Base-by-base conservation (phyloP, 1,140 invertebrate species). In the Drosophila miranda region DNA sequence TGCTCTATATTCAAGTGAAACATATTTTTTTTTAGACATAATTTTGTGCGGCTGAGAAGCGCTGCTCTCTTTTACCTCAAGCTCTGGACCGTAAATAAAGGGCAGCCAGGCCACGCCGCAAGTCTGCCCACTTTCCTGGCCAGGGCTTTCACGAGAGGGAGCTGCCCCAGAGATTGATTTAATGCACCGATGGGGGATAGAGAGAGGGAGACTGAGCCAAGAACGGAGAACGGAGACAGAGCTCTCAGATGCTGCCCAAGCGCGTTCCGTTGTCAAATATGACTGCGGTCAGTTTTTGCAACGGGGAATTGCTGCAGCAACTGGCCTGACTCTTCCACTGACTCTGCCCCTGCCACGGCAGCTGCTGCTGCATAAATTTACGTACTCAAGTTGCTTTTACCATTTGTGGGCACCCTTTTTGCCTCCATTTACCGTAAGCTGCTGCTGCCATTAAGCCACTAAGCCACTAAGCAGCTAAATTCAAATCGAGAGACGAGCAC, bases 191-290 rank as follows among this genome's bases (percentile, higher is more conserved):
- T 38, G 34, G 34, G 11, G 34, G 11, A 26, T 0, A 26, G 23
- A 26, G 4, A 5, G 23, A 5, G 23, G 4, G 23, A 26, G 66
- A 62, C 51, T 78, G 67, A 46, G 61, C 48, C 48, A 50, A 57
- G 54, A 44, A 61, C 48, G 58, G 53, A 57, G 54, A 72, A 50
- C 44, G 46, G 69, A 38, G 69, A 38, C 41, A 55, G 62, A 67
- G 58, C 51, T 59, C 51, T 59, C 42, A 50, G 57, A 34, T 34
- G 30, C 48, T 57, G 42, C 61, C 38, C 52, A 52, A 82, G 82
- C 81, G 78, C 78, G 82, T 86, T 87, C 76, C 61, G 76, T 86
- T 83, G 81, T 83, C 80, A 86, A 86, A 83, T 83, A 83, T 83
- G 80, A 81, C 72, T 83, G 80, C 68, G 80, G 80, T 84, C 80